These are phyloP conservation scores for Heliconius hortense DNA, from an alignment of 2,888 invertebrate genomes.

Conservation along the genomic window DNA sequence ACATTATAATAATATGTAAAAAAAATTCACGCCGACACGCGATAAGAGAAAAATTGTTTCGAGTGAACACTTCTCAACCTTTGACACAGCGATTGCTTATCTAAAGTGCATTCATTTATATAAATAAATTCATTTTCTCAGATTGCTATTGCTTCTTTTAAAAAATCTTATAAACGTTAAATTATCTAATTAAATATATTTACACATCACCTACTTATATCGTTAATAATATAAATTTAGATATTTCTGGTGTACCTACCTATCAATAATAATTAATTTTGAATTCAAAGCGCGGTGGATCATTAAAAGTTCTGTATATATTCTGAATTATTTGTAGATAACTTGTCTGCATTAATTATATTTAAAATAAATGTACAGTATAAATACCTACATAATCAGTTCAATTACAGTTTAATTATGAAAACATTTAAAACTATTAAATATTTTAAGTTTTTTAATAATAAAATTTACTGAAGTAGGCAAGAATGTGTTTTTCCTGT, in stretches of 20 bases:
- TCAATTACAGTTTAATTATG: not conserved
- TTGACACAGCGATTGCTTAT: conserved; percentile 26
- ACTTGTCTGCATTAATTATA: not conserved
- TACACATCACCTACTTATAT: too few species aligned
- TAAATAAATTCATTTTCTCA: not conserved
- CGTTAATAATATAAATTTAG: too few species aligned
- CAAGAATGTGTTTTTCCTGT: too few species aligned
- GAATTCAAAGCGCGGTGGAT: not conserved
- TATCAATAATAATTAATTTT: too few species aligned
- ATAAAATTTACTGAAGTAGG: too few species aligned
- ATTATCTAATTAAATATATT: not conserved
- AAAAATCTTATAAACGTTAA: not conserved
- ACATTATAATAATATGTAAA: conserved; percentile 14
- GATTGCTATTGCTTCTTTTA: conserved; percentile 7
- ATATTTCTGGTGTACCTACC: too few species aligned
- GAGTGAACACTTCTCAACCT: conserved; percentile 24
- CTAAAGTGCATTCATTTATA: conserved; percentile 14
- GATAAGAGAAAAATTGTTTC: conserved; percentile 22
- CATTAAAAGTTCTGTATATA: not conserved
- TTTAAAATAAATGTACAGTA: not conserved
- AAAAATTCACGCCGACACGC: conserved; percentile 14
- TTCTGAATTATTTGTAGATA: not conserved
- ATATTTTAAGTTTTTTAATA: too few species aligned
- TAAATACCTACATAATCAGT: not conserved
- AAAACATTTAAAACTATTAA: too few species aligned